These are phyloP conservation scores for Anoplius nigerrimus DNA, from an alignment of 2,888 invertebrate species.

Conservation along the genomic window DNA sequence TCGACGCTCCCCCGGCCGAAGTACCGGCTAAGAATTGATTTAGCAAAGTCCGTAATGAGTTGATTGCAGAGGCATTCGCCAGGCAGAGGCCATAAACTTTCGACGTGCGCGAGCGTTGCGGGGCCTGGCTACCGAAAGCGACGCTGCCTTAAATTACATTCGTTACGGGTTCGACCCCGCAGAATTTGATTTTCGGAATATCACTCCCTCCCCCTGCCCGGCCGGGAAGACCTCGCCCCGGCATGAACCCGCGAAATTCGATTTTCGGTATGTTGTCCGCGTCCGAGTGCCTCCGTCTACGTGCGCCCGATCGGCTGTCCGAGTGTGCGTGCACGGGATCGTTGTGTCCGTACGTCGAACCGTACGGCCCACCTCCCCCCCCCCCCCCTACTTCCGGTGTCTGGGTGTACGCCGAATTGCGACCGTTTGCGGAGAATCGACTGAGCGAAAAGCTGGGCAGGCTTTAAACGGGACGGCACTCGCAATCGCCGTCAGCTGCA, in stretches of 20 bases:
- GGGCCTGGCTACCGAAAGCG: conserved; percentile 22
- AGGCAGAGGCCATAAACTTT: conserved; percentile 27
- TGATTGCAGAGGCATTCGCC: conserved; percentile 50
- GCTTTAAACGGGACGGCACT: conserved; percentile 17
- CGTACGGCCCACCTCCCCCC: too few species aligned
- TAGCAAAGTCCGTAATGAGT: conserved; percentile 51
- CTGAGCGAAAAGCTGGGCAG: too few species aligned
- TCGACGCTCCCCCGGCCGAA: not conserved
- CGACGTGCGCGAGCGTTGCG: too few species aligned
- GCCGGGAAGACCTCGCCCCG: conserved; percentile 24
- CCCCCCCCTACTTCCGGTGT: too few species aligned
- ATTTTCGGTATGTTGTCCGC: conserved; percentile 30
- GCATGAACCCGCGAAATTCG: conserved; percentile 43
- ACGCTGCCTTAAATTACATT: conserved; percentile 50
- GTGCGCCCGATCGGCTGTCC: not conserved
- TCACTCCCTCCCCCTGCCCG: conserved; percentile 17
- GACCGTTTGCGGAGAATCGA: too few species aligned
- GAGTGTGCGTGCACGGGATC: too few species aligned
- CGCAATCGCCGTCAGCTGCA: conserved; percentile 18
- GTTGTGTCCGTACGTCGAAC: too few species aligned
- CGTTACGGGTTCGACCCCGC: conserved; percentile 44
- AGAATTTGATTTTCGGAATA: conserved; percentile 54
- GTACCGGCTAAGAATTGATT: conserved; percentile 41
- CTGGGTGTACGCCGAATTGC: too few species aligned
- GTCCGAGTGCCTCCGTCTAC: too few species aligned